Evolutionary conservation across 2,888 invertebrate genomes (phyloP).

Genomic region (Dynastes grantii): DNA sequence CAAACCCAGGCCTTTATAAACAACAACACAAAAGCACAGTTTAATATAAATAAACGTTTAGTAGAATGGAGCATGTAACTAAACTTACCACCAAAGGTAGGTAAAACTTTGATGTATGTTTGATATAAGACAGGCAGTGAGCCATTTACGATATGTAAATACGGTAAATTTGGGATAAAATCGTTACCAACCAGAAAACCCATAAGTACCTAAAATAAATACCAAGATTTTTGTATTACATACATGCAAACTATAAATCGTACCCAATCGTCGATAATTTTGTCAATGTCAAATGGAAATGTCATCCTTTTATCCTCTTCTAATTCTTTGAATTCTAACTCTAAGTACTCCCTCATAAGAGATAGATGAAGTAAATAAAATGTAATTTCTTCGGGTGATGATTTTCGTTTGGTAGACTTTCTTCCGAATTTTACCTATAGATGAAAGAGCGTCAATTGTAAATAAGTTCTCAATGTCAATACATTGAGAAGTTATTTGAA

Average conservation of each 20-base stretch:
- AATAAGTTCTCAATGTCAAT: not conserved
- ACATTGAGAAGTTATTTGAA: too few relatives aligned
- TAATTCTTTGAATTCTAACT: slow-evolving; percentile 88
- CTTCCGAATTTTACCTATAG: slow-evolving; percentile 82
- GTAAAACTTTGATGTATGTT: slow-evolving; percentile 90
- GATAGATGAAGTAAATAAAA: slow-evolving; percentile 95
- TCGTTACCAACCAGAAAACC: slow-evolving; percentile 98
- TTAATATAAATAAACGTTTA: too few relatives aligned
- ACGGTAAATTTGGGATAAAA: slow-evolving; percentile 96
- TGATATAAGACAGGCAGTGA: slow-evolving; percentile 90
- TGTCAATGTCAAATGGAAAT: slow-evolving; percentile 89
- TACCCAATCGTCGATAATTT: slow-evolving; percentile 96
- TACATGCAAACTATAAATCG: not conserved
- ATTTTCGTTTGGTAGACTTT: slow-evolving; percentile 76
- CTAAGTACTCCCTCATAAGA: slow-evolving; percentile 92
- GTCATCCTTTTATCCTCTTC: slow-evolving; percentile 74
- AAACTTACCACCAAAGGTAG: slow-evolving; percentile 84
- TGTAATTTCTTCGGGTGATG: slow-evolving; percentile 90
- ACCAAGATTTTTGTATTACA: slow-evolving; percentile 22
- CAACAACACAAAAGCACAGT: too few relatives aligned
- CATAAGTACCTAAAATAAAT: slow-evolving; percentile 81
- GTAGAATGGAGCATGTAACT: too few relatives aligned
- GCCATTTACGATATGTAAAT: slow-evolving; percentile 93
- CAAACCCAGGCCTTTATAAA: too few relatives aligned
- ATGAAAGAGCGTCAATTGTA: not conserved